phyloP scores from a whole-genome alignment of 2,113 vertebrate species.

The Microcebus griseorufus region DNA sequence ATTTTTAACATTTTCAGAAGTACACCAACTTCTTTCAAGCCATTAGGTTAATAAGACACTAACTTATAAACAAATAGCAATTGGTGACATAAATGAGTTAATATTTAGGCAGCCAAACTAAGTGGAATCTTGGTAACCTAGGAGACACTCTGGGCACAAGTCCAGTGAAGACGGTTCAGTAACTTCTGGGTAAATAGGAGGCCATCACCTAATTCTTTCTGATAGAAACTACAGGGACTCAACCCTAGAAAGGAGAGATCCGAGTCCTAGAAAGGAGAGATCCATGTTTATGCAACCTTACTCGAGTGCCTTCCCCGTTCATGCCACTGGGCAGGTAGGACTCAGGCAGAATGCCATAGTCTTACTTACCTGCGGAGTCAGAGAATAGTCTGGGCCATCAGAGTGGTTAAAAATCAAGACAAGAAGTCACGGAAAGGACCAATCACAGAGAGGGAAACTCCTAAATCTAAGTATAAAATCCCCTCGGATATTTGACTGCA shows the following conservation, averaged over 20 bases:
- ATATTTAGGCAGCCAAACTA: background rate
- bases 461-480: background rate
- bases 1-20: constrained; percentile 24
- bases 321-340: background rate
- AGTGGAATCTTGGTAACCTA: background rate
- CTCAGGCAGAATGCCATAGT: background rate
- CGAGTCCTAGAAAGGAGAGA: background rate
- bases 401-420: background rate
- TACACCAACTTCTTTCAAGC: background rate
- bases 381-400: background rate
- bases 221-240: background rate
- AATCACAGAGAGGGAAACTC: background rate
- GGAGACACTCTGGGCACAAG: background rate
- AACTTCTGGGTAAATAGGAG: background rate
- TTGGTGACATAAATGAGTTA: background rate
- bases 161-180: background rate
- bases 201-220: background rate
- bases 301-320: no score
- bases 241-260: background rate
- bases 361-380: background rate
- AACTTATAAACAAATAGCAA: background rate
- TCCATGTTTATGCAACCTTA: background rate
- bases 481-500: background rate
- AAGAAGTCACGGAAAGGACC: background rate
- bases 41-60: background rate